phyloP scores from a whole-genome alignment of 2,888 invertebrate species.

The Ceraclea dissimilis region DNA sequence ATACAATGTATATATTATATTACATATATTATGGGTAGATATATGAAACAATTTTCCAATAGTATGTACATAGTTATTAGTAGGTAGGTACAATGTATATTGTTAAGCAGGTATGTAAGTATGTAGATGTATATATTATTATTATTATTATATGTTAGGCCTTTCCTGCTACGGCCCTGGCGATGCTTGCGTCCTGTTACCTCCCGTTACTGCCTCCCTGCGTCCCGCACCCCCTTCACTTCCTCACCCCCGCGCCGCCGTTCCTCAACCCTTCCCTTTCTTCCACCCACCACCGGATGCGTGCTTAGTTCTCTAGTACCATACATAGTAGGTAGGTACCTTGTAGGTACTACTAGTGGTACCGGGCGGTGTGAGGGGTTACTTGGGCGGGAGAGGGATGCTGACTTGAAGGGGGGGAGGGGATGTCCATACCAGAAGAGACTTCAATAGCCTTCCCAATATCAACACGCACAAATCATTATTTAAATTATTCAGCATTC shows the following conservation, averaged over 20 bases:
- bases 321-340: background rate
- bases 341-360: background rate
- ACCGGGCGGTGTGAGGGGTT: conserved; percentile 1
- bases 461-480: background rate
- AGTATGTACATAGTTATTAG: background rate
- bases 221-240: conserved; percentile 10
- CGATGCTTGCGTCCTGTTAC: conserved; percentile 1
- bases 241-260: conserved; percentile 7
- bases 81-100: background rate
- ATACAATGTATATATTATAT: background rate
- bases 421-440: conserved; percentile 26
- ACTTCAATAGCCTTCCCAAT: conserved; percentile 3
- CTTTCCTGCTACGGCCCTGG: conserved; percentile 1
- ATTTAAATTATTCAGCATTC: too few relatives aligned
- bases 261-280: conserved; percentile 15
- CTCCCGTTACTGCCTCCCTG: conserved; percentile 12
- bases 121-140: background rate
- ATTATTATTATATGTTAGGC: conserved; percentile 1
- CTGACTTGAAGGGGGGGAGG: conserved; percentile 11
- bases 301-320: conserved; percentile 23
- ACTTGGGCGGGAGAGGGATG: conserved; percentile 4
- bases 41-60: background rate
- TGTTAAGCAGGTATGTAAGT: background rate
- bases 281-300: conserved; percentile 16
- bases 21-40: background rate